A percentile compares a stretch with the other conserved stretches of the same genome.
Conservation (phyloP, 2,888 invertebrate genomes). For the Papilio protenor region DNA sequence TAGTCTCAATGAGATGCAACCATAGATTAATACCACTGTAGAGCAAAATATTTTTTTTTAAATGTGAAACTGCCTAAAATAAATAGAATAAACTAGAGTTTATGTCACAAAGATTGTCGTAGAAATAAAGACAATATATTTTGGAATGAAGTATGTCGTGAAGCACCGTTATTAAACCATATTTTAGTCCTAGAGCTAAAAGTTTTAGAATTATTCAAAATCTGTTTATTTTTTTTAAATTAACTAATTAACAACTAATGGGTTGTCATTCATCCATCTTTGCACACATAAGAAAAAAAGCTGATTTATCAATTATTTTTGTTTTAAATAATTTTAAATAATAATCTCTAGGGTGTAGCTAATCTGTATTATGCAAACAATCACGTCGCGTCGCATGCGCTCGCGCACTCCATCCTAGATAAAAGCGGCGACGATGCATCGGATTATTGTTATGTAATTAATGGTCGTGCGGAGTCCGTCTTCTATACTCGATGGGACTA, state of each 20-base stretch:
- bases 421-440: slow-evolving; percentile 55
- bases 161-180: too few relatives aligned
- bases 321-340: neutral
- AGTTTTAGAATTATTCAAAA: too few relatives aligned
- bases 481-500: slow-evolving; percentile 12
- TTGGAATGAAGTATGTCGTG: neutral
- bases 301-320: neutral
- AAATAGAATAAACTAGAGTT: neutral
- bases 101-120: neutral
- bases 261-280: too few relatives aligned
- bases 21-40: slow-evolving; percentile 41
- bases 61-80: neutral
- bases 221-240: too few relatives aligned
- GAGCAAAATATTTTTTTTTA: neutral
- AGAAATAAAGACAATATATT: neutral
- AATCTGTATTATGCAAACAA: slow-evolving; percentile 41
- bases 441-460: slow-evolving; percentile 55
- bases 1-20: slow-evolving; percentile 51
- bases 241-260: too few relatives aligned
- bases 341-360: slow-evolving; percentile 12
- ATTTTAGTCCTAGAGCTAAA: too few relatives aligned
- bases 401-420: slow-evolving; percentile 54
- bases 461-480: slow-evolving; percentile 44
- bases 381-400: slow-evolving; percentile 51
- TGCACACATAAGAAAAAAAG: neutral